Evolutionary conservation across 2,797 vertebrate species (phyloP).

Genomic region (Centropyge bicolor): DNA sequence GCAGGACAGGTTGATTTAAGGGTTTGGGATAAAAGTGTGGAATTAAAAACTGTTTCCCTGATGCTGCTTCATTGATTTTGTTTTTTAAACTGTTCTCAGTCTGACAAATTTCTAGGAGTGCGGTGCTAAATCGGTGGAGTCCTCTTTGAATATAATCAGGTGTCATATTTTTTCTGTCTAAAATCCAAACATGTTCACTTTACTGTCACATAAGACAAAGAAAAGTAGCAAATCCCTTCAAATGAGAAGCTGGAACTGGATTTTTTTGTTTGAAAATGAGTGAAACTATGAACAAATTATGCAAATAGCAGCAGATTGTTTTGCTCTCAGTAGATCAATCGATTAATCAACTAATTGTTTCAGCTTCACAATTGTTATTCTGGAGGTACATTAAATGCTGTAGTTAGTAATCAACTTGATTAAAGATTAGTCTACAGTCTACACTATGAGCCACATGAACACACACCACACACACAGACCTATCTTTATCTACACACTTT

Average conservation of each 20-base stretch:
- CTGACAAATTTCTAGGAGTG: too few species aligned
- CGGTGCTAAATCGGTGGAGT: background rate
- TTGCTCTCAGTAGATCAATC: too few species aligned
- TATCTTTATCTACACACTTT: background rate
- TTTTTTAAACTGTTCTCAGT: background rate
- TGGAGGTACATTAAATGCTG: too few species aligned
- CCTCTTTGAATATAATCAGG: background rate
- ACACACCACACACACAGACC: constrained; percentile 6
- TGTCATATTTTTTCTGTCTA: too few species aligned
- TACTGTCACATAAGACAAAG: background rate
- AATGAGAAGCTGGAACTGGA: too few species aligned
- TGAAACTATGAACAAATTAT: background rate
- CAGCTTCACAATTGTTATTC: background rate
- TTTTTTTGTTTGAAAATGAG: background rate
- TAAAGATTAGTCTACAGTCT: background rate
- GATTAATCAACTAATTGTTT: background rate
- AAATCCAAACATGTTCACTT: too few species aligned
- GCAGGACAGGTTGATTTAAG: background rate
- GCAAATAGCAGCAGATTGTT: background rate
- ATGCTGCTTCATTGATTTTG: background rate
- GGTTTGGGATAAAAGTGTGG: background rate
- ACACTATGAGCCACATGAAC: background rate
- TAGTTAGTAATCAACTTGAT: too few species aligned
- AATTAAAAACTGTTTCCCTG: background rate
- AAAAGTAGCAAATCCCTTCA: background rate